Conservation (phyloP, 2,888 invertebrate species). For the Meta bourneti region DNA sequence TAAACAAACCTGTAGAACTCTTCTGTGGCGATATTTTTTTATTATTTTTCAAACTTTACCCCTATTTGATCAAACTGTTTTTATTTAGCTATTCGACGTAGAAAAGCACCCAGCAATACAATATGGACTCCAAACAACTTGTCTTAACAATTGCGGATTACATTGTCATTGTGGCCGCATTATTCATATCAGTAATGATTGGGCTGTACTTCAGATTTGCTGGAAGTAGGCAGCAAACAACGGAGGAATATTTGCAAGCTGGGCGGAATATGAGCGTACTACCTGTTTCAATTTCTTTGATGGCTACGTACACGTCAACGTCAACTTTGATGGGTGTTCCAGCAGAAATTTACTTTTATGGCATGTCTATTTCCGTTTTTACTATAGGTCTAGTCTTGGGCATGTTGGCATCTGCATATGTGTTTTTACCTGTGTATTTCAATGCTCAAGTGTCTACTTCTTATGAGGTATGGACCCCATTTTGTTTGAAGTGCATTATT, state of each 20-base stretch:
- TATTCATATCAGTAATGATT: neutral
- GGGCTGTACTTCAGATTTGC: neutral
- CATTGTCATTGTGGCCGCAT: neutral
- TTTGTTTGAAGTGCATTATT: neutral
- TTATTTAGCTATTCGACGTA: too few species aligned
- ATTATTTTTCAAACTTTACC: too few species aligned
- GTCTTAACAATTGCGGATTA: neutral
- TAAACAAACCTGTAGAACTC: too few species aligned
- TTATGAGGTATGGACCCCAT: constrained; percentile 58
- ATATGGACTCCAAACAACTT: too few species aligned
- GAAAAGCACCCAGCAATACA: too few species aligned
- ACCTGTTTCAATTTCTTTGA: constrained; percentile 92
- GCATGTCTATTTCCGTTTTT: constrained; percentile 89
- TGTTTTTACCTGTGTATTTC: constrained; percentile 92
- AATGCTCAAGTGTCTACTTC: constrained; percentile 91
- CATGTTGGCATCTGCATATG: constrained; percentile 88
- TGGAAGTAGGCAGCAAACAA: constrained; percentile 85
- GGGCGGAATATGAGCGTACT: constrained; percentile 89
- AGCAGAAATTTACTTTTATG: constrained; percentile 91
- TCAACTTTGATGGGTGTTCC: constrained; percentile 87
- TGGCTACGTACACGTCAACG: constrained; percentile 96
- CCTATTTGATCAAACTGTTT: too few species aligned
- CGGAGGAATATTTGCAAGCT: constrained; percentile 86
- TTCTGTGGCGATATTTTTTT: too few species aligned
- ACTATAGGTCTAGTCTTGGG: constrained; percentile 88